These are phyloP conservation scores for Neopipo cinnamomea DNA, from an alignment of 2,113 vertebrate genomes.

Conservation along the genomic window DNA sequence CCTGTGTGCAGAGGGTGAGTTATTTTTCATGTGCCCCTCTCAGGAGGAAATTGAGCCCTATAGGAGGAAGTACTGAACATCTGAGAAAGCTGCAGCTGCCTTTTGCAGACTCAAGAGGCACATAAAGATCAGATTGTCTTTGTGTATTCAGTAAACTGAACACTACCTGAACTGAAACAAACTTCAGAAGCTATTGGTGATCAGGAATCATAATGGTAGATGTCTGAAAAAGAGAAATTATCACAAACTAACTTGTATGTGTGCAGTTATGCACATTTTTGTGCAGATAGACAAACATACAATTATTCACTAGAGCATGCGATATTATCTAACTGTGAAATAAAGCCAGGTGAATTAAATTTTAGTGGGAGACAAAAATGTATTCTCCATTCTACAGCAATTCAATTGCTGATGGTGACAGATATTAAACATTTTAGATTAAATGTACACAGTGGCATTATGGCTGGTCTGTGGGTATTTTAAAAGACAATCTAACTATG, in stretches of 20 bases:
- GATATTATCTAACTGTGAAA: background rate
- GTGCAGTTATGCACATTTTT: background rate
- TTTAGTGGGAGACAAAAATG: conserved; percentile 2
- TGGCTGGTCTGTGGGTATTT: conserved; percentile 23
- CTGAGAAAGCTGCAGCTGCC: background rate
- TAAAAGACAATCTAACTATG: background rate
- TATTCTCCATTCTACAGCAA: conserved; percentile 25
- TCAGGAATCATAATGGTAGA: background rate
- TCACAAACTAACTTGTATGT: background rate
- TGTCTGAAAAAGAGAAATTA: background rate
- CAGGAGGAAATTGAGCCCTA: background rate
- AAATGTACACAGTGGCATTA: background rate
- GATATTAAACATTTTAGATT: background rate
- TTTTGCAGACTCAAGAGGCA: background rate
- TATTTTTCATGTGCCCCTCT: background rate
- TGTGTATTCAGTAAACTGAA: background rate
- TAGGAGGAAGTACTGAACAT: background rate
- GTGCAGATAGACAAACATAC: background rate
- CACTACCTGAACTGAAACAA: background rate
- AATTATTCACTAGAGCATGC: background rate
- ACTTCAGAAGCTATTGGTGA: background rate
- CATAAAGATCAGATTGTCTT: background rate
- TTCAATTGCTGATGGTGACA: conserved; percentile 14
- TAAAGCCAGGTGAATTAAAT: background rate
- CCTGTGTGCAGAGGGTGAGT: background rate